These are phyloP conservation scores for Elgaria multicarinata DNA, from an alignment of 2,113 vertebrate species.

Conservation along the genomic window DNA sequence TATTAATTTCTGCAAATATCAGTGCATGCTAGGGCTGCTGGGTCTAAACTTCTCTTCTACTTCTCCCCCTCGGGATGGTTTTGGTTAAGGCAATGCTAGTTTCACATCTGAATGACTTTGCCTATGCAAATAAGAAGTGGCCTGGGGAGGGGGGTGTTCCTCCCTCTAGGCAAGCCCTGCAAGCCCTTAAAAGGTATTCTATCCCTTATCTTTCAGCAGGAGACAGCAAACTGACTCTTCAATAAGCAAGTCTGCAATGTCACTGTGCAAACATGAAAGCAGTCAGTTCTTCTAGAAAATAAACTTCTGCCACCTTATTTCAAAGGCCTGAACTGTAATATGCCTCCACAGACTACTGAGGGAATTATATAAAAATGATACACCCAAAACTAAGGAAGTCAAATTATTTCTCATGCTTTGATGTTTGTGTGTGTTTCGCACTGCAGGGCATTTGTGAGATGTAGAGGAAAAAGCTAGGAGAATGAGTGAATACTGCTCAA, in stretches of 20 bases:
- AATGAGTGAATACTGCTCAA: slow-evolving; percentile 69
- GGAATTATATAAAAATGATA: slow-evolving; percentile 61
- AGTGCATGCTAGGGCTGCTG: not conserved
- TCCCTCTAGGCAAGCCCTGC: not conserved
- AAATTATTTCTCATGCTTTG: slow-evolving; percentile 71
- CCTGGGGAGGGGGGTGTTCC: not conserved
- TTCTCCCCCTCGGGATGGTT: not conserved
- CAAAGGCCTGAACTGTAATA: slow-evolving; percentile 64
- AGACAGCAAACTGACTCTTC: not conserved
- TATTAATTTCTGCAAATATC: not conserved
- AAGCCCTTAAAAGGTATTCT: not conserved
- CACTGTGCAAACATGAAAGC: slow-evolving; percentile 45
- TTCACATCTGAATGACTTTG: not conserved
- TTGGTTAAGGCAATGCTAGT: not conserved
- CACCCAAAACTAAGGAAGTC: slow-evolving; percentile 62
- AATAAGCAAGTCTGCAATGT: not conserved
- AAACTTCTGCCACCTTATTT: slow-evolving; percentile 65
- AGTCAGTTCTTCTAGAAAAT: slow-evolving; percentile 46
- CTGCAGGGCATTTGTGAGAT: slow-evolving; percentile 53
- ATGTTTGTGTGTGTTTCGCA: slow-evolving; percentile 67
- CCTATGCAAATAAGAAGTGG: not conserved
- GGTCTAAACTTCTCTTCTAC: not conserved
- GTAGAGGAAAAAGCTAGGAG: slow-evolving; percentile 52
- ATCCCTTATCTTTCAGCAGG: not conserved
- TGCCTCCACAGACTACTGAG: slow-evolving; percentile 63